Percentiles rank a stretch among this genome's conserved stretches.
Conservation (phyloP, 2,888 invertebrate genomes). For the Unio delphinus region DNA sequence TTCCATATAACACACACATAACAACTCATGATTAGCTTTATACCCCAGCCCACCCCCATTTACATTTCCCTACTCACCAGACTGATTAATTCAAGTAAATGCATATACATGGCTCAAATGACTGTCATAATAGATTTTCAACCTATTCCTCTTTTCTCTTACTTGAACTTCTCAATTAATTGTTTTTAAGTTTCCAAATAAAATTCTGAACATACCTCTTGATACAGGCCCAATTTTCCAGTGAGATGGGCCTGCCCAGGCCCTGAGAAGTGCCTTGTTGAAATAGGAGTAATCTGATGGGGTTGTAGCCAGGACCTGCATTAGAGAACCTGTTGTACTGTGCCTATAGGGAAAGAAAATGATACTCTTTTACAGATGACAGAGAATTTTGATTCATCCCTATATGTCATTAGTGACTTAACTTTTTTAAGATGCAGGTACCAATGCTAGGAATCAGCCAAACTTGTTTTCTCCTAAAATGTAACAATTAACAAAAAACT, state of each 20-base stretch:
- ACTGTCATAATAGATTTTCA: too few relatives aligned
- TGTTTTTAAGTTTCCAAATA: not conserved
- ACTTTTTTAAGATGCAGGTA: too few relatives aligned
- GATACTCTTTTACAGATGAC: too few relatives aligned
- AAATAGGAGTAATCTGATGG: conserved; percentile 81
- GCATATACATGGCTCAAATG: not conserved
- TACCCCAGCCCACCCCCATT: not conserved
- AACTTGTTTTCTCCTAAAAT: too few relatives aligned
- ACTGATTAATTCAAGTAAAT: too few relatives aligned
- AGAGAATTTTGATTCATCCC: too few relatives aligned
- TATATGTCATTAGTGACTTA: too few relatives aligned
- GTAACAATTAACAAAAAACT: too few relatives aligned
- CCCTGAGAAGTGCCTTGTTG: conserved; percentile 73
- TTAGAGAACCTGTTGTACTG: conserved; percentile 64
- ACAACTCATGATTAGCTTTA: too few relatives aligned
- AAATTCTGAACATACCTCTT: conserved; percentile 35
- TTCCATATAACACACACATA: too few relatives aligned
- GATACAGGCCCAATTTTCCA: conserved; percentile 78
- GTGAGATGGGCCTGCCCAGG: conserved; percentile 88
- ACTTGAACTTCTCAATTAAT: not conserved
- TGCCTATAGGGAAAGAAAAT: conserved; percentile 30
- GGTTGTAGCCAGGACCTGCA: conserved; percentile 71
- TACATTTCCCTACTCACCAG: not conserved
- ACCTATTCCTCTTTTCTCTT: too few relatives aligned
- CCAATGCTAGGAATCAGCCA: too few relatives aligned